These are phyloP conservation scores for Macaria liturata DNA, from an alignment of 2,888 invertebrate genomes.

Conservation along the genomic window DNA sequence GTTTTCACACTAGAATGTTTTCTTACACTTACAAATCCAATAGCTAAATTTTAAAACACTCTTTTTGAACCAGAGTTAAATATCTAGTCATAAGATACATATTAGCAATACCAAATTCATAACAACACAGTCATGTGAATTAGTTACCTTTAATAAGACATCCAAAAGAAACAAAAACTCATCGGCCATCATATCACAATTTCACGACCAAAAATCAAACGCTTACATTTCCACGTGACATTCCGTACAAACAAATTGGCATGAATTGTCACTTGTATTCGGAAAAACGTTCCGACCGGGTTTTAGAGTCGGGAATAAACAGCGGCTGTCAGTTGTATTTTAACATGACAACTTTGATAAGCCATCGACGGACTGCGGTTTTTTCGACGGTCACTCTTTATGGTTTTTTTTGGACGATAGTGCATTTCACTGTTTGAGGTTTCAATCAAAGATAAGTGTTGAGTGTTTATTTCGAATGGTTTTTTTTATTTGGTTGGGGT, in stretches of 20 bases:
- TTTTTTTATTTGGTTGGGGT: background rate
- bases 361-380: slow-evolving; percentile 19
- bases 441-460: slow-evolving; percentile 16
- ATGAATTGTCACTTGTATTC: slow-evolving; percentile 63
- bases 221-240: slow-evolving; percentile 42
- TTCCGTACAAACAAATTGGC: slow-evolving; percentile 48
- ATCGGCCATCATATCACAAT: too few species aligned
- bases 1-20: too few species aligned
- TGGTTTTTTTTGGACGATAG: slow-evolving; percentile 22
- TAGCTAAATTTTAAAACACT: too few species aligned
- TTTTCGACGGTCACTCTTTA: slow-evolving; percentile 30
- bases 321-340: slow-evolving; percentile 58
- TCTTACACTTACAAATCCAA: too few species aligned
- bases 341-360: slow-evolving; percentile 51
- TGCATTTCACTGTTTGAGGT: slow-evolving; percentile 27
- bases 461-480: background rate
- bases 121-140: too few species aligned
- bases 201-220: background rate
- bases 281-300: slow-evolving; percentile 40
- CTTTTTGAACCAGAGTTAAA: too few species aligned
- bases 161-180: too few species aligned
- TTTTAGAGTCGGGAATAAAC: slow-evolving; percentile 55
- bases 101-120: too few species aligned
- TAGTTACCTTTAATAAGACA: too few species aligned
- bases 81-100: too few species aligned